Evolutionary conservation across 2,113 vertebrate genomes (phyloP).

Genomic region (Choloepus hoffmanni): DNA sequence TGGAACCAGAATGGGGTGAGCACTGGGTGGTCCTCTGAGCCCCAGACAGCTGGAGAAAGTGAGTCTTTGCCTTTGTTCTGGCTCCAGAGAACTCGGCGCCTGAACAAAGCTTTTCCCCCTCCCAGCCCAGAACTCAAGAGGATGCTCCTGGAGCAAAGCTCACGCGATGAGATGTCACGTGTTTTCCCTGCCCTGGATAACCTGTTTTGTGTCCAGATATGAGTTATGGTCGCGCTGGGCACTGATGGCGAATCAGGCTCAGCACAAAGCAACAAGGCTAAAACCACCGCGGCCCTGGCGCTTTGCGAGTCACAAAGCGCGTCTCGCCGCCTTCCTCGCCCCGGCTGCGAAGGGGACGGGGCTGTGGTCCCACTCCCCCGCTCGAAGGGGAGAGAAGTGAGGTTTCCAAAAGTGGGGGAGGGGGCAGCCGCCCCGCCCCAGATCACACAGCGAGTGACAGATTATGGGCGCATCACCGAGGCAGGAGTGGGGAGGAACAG

Average conservation of each 20-base stretch:
- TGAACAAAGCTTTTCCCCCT: not conserved
- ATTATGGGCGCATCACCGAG: not conserved
- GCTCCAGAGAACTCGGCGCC: not conserved
- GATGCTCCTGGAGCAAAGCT: not conserved
- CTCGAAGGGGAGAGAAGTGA: not conserved
- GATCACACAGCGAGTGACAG: not conserved
- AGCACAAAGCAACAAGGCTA: not conserved
- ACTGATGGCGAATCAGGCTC: not conserved
- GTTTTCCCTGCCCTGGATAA: not conserved
- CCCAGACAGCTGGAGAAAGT: not conserved
- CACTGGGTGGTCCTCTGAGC: not conserved
- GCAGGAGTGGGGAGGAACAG: not conserved
- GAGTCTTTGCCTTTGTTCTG: conserved; percentile 36
- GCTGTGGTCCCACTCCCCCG: not conserved
- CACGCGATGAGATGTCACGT: not conserved
- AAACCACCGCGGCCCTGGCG: not conserved
- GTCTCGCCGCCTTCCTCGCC: not conserved
- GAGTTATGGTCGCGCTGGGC: not conserved
- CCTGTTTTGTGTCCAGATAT: not conserved
- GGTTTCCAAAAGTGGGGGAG: not conserved
- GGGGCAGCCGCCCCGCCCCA: not conserved
- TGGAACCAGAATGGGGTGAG: too few species aligned
- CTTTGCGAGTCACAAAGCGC: not conserved
- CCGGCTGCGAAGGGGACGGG: not conserved
- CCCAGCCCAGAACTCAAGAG: not conserved